Conservation (phyloP, 2,797 vertebrate genomes). For the Myripristis jacobus region DNA sequence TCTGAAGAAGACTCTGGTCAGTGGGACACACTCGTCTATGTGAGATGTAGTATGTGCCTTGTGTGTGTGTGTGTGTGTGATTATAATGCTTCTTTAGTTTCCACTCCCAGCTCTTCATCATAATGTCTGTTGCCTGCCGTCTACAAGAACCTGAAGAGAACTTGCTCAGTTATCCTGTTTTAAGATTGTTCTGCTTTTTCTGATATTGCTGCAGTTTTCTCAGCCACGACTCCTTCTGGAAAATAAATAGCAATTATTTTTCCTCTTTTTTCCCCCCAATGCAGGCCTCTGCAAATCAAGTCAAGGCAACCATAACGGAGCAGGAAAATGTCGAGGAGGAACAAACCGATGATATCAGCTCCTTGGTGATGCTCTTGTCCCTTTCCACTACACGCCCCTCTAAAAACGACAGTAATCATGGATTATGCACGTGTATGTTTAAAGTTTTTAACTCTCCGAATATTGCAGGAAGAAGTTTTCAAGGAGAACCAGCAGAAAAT, state of each 20-base stretch:
- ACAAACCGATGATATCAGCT: slow-evolving; percentile 56
- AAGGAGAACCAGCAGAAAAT: slow-evolving; percentile 58
- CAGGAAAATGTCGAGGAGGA: slow-evolving; percentile 55
- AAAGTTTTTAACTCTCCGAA: no score
- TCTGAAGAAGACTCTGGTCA: slow-evolving; percentile 63
- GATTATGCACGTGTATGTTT: background rate
- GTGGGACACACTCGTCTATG: background rate
- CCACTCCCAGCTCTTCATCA: no score
- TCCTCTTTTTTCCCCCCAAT: background rate
- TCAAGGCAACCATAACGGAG: slow-evolving; percentile 58
- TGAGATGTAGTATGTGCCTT: no score
- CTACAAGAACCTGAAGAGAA: no score
- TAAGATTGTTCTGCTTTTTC: no score
- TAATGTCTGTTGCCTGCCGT: no score
- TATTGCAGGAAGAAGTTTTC: slow-evolving; percentile 55
- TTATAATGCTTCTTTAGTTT: no score
- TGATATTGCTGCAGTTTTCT: no score
- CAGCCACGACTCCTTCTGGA: no score
- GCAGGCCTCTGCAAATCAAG: slow-evolving; percentile 55
- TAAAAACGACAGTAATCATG: background rate
- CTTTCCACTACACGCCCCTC: background rate
- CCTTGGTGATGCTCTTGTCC: slow-evolving; percentile 49
- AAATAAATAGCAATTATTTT: no score
- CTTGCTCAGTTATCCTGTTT: no score
- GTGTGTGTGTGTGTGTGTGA: no score